Conservation (phyloP, 37 sponge, comb jelly and placozoan species). For the Agelas oroides region DNA sequence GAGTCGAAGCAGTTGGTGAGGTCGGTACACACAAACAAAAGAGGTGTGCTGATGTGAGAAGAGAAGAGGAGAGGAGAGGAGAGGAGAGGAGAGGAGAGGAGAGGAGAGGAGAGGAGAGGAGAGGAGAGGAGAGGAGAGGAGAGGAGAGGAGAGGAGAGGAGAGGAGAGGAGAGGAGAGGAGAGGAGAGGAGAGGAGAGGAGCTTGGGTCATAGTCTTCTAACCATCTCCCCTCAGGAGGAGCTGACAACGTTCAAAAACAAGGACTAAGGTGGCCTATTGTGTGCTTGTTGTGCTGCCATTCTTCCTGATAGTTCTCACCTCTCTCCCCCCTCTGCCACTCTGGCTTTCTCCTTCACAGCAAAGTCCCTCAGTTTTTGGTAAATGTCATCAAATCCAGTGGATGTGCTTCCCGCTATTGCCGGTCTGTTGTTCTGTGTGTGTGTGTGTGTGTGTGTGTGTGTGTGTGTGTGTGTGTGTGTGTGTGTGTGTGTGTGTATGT, state of each 20-base stretch:
- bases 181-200: too few species aligned
- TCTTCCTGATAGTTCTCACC: too few species aligned
- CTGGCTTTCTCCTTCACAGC: background rate
- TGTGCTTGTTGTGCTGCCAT: too few species aligned
- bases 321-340: background rate
- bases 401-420: slow-evolving; percentile 33
- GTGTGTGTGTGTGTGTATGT: slow-evolving; percentile 42
- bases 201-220: too few species aligned
- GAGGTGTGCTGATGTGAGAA: background rate
- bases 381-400: slow-evolving; percentile 56
- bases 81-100: too few species aligned
- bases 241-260: slow-evolving; percentile 39
- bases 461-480: slow-evolving; percentile 41
- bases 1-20: slow-evolving; percentile 59
- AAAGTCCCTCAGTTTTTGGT: slow-evolving; percentile 56
- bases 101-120: too few species aligned
- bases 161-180: too few species aligned
- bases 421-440: slow-evolving; percentile 17
- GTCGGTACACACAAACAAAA: slow-evolving; percentile 50
- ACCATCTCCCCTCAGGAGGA: too few species aligned
- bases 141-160: too few species aligned
- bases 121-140: too few species aligned
- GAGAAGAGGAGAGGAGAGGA: background rate
- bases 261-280: slow-evolving; percentile 30
- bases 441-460: slow-evolving; percentile 47